Evolutionary conservation across 2,797 vertebrate genomes (phyloP).

Genomic region (Rallus crepitans): DNA sequence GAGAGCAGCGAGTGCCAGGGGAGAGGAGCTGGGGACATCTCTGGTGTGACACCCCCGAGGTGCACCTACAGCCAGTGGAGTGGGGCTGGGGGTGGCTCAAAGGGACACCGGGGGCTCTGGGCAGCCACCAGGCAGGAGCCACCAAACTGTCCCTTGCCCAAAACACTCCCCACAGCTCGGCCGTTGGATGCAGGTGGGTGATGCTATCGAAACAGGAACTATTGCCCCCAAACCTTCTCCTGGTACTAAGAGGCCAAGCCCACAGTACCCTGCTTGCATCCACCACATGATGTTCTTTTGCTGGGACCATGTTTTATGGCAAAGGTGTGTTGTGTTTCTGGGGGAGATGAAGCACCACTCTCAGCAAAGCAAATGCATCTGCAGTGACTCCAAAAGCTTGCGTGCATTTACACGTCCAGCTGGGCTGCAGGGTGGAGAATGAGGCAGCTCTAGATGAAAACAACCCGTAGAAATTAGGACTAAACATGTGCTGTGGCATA

Average conservation of each 20-base stretch:
- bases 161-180: background rate
- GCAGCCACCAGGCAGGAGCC: background rate
- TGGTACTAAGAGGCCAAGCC: background rate
- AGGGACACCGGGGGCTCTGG: background rate
- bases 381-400: background rate
- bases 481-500: background rate
- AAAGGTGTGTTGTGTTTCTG: background rate
- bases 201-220: background rate
- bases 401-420: background rate
- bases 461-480: background rate
- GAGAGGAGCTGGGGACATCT: background rate
- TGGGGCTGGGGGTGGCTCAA: background rate
- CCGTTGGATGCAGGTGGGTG: accelerated
- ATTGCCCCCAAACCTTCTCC: background rate
- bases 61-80: background rate
- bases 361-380: background rate
- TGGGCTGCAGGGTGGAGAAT: background rate
- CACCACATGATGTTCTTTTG: background rate
- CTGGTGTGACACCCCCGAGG: accelerated
- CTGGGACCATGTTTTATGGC: background rate
- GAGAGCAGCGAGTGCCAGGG: background rate
- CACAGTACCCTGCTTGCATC: background rate
- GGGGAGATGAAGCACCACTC: background rate
- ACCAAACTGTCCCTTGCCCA: background rate
- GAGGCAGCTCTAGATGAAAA: background rate